Evolutionary conservation across 2,888 invertebrate species (phyloP).

Genomic region (Acrobeloides nanus): DNA sequence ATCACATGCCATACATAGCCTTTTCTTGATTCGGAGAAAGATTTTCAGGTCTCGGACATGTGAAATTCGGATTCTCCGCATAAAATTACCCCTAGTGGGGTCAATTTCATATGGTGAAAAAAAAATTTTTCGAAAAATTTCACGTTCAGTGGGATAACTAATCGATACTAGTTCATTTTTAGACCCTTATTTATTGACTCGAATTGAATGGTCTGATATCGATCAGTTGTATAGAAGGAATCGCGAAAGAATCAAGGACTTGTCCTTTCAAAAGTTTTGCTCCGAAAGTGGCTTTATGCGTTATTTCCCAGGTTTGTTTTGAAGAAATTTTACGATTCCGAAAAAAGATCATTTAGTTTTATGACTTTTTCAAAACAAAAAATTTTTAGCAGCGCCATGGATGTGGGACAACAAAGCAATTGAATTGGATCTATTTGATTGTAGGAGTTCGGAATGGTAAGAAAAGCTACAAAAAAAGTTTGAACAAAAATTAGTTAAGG

Average conservation of each 20-base stretch:
- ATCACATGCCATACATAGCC: too few relatives aligned
- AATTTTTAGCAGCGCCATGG: conserved; percentile 46
- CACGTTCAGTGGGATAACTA: too few relatives aligned
- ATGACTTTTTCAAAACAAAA: too few relatives aligned
- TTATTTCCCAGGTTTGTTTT: conserved; percentile 74
- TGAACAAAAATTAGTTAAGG: too few relatives aligned
- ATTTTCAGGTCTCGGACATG: too few relatives aligned
- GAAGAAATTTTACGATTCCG: not conserved
- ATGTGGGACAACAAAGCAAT: conserved; percentile 42
- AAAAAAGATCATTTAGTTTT: not conserved
- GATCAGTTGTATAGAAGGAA: conserved; percentile 62
- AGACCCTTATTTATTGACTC: conserved; percentile 76
- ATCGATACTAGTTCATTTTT: too few relatives aligned
- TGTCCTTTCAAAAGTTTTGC: conserved; percentile 89
- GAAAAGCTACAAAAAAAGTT: too few relatives aligned
- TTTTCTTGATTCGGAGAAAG: too few relatives aligned
- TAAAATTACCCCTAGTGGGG: too few relatives aligned
- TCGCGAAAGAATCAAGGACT: conserved; percentile 46
- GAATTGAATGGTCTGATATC: conserved; percentile 81
- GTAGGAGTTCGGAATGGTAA: conserved; percentile 57
- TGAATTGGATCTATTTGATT: conserved; percentile 74
- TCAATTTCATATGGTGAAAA: too few relatives aligned
- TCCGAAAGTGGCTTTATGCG: conserved; percentile 84
- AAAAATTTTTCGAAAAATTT: too few relatives aligned
- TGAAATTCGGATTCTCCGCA: too few relatives aligned